phyloP scores from a whole-genome alignment of 2,888 invertebrate species.

The Pilophorus perplexus region DNA sequence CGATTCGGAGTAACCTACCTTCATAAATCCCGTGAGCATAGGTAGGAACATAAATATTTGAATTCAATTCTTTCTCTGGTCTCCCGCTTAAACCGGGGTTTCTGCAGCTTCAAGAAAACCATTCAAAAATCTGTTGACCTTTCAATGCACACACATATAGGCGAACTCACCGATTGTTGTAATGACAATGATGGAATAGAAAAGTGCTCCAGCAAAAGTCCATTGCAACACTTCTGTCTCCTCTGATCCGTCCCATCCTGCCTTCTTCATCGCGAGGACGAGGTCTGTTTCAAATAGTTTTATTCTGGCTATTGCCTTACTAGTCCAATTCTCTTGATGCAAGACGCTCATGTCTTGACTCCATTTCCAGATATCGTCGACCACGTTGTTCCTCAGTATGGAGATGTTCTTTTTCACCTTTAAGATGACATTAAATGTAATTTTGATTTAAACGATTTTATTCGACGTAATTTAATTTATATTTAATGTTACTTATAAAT shows the following conservation, averaged over 20 bases:
- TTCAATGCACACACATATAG: too few species aligned
- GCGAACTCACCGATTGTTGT: slow-evolving; percentile 91
- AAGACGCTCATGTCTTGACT: slow-evolving; percentile 64
- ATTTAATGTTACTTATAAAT: too few species aligned
- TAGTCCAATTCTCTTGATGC: slow-evolving; percentile 76
- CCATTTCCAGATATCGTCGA: slow-evolving; percentile 74
- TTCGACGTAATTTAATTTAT: too few species aligned
- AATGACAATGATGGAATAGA: slow-evolving; percentile 94
- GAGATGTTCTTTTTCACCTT: slow-evolving; percentile 77
- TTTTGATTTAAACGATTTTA: too few species aligned
- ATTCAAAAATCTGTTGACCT: too few species aligned
- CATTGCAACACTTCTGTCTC: slow-evolving; percentile 63
- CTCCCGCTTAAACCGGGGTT: too few species aligned
- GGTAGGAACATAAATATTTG: too few species aligned
- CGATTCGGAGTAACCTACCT: too few species aligned
- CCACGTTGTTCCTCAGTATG: slow-evolving; percentile 69
- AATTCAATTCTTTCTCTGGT: too few species aligned
- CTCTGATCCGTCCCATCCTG: slow-evolving; percentile 83
- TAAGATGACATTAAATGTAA: not conserved
- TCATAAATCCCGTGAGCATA: too few species aligned
- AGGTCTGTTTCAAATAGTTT: slow-evolving; percentile 67
- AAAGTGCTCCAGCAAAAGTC: slow-evolving; percentile 84
- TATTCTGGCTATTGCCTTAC: slow-evolving; percentile 58
- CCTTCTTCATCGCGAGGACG: slow-evolving; percentile 77
- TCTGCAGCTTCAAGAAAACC: too few species aligned